Percentiles rank a stretch among this genome's conserved stretches.
Conservation (phyloP, 1,140 invertebrate species). For the Elysia chlorotica region DNA sequence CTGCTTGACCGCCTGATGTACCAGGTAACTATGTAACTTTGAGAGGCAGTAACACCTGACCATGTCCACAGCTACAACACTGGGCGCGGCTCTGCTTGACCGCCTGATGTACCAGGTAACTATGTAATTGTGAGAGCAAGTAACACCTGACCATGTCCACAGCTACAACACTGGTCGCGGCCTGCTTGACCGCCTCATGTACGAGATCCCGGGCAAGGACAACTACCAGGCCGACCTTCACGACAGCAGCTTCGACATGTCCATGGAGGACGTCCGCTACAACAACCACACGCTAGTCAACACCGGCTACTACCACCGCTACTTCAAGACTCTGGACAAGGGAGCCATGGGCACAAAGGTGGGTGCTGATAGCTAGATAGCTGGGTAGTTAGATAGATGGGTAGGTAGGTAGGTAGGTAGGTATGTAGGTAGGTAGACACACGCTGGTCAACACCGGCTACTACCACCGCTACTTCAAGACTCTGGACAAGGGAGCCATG, state of each 20-base stretch:
- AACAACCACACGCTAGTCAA: slow-evolving; percentile 31
- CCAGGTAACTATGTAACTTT: too few relatives aligned
- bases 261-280: slow-evolving; percentile 15
- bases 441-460: slow-evolving; percentile 38
- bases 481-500: slow-evolving; percentile 29
- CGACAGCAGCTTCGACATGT: slow-evolving; percentile 38
- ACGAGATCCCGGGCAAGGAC: slow-evolving; percentile 48
- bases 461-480: slow-evolving; percentile 39
- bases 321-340: slow-evolving; percentile 24
- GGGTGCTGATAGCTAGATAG: too few relatives aligned
- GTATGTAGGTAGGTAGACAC: too few relatives aligned
- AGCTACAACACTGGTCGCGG: background rate
- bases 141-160: too few relatives aligned
- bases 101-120: too few relatives aligned
- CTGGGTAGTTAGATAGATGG: too few relatives aligned
- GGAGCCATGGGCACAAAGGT: slow-evolving; percentile 32
- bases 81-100: too few relatives aligned
- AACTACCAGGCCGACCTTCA: slow-evolving; percentile 41
- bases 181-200: slow-evolving; percentile 43
- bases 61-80: too few relatives aligned
- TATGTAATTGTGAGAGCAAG: too few relatives aligned
- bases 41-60: too few relatives aligned
- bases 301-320: slow-evolving; percentile 41
- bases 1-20: too few relatives aligned
- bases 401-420: too few relatives aligned